Percentiles rank a stretch among this genome's conserved stretches.
These are phyloP conservation scores for Drosophila prostipennis DNA, from an alignment of 2,888 invertebrate species.

Conservation along the genomic window DNA sequence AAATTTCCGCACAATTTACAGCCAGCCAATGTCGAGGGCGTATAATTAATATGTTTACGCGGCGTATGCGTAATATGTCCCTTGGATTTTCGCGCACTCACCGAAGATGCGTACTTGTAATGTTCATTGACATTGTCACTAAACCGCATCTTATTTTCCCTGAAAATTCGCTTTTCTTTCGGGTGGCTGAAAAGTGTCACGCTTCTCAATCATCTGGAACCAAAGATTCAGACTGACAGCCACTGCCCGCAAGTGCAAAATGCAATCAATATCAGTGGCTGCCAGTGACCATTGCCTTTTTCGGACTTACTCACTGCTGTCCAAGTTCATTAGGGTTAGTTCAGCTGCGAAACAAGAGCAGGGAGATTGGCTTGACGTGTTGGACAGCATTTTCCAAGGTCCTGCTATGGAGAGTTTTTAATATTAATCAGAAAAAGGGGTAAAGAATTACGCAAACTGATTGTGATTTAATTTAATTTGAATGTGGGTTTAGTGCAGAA, in stretches of 20 bases:
- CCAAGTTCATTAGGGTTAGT: conserved; percentile 38
- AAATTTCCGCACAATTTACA: conserved; percentile 56
- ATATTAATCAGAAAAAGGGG: background rate
- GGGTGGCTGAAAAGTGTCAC: conserved; percentile 26
- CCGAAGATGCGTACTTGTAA: background rate
- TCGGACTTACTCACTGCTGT: conserved; percentile 26
- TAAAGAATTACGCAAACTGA: too few species aligned
- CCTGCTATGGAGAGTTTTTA: background rate
- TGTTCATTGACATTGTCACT: conserved; percentile 14
- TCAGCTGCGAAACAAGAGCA: conserved; percentile 2
- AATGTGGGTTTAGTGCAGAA: background rate
- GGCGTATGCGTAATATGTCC: conserved; percentile 44
- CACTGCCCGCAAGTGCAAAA: conserved; percentile 32
- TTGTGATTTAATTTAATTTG: background rate
- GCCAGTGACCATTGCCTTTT: conserved; percentile 31
- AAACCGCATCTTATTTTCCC: conserved; percentile 9
- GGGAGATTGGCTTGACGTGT: conserved; percentile 3
- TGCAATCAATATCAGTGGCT: conserved; percentile 59
- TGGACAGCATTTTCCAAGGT: background rate
- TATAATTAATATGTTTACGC: conserved; percentile 71
- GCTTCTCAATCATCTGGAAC: conserved; percentile 27
- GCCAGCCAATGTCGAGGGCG: conserved; percentile 32
- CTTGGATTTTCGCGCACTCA: background rate
- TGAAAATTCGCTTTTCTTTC: conserved; percentile 7
- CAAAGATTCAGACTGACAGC: conserved; percentile 44